Evolutionary conservation across 2,888 invertebrate species (phyloP).

Genomic region (Labia minor): DNA sequence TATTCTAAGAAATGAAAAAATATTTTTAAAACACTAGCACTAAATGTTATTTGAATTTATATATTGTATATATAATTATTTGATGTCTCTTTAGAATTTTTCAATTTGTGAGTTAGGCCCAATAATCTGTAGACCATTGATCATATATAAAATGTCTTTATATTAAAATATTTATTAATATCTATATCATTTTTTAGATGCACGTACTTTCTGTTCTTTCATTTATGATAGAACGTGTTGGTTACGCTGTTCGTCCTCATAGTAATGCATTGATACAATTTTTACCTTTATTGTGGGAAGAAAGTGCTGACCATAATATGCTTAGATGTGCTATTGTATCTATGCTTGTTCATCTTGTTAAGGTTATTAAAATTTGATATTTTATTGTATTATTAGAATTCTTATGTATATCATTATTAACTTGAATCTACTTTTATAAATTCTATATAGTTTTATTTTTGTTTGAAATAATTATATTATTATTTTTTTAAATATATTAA

Average conservation of each 20-base stretch:
- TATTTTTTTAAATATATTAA: constrained; percentile 22
- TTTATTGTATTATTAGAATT: constrained; percentile 7
- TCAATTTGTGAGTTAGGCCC: no score
- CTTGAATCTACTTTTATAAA: neutral
- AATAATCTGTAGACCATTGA: no score
- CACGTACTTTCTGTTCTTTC: constrained; percentile 83
- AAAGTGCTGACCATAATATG: constrained; percentile 80
- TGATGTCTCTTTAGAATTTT: no score
- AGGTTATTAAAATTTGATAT: constrained; percentile 39
- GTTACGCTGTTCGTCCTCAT: constrained; percentile 59
- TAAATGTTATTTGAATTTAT: neutral
- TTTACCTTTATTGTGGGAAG: constrained; percentile 78
- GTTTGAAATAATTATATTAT: constrained; percentile 15
- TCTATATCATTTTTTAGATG: constrained; percentile 52
- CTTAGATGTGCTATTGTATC: constrained; percentile 81
- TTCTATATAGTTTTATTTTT: no score
- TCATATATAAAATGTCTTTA: no score
- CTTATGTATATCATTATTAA: constrained; percentile 20
- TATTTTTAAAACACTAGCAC: neutral
- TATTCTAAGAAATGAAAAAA: neutral
- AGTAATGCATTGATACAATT: constrained; percentile 63
- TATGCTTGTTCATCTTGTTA: constrained; percentile 74
- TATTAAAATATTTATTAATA: no score
- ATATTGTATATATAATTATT: no score
- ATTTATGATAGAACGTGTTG: constrained; percentile 77